These are phyloP conservation scores for Xanthia togata DNA, from an alignment of 2,888 invertebrate species.

Conservation along the genomic window DNA sequence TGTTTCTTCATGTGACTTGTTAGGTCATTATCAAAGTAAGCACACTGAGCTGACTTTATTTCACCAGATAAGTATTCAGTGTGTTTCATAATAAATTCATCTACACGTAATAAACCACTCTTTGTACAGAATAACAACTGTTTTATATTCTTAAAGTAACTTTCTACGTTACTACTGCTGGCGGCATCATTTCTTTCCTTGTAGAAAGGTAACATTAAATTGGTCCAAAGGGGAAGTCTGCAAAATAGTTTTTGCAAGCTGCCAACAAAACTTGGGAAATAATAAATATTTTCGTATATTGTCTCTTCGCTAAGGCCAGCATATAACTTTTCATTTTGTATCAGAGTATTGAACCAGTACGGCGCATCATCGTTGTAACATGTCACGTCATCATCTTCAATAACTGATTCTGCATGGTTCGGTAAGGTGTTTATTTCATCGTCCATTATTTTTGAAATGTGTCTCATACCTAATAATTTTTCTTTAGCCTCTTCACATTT, in stretches of 20 bases:
- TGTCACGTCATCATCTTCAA: conserved; percentile 31
- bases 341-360: conserved; percentile 14
- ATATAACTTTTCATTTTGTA: conserved; percentile 36
- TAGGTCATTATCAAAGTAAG: conserved; percentile 21
- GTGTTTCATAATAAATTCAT: conserved; percentile 42
- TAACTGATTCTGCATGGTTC: conserved; percentile 3
- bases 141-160: conserved; percentile 44
- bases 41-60: conserved; percentile 25
- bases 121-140: conserved; percentile 22
- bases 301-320: conserved; percentile 34
- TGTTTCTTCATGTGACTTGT: conserved; percentile 12
- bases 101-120: conserved; percentile 35
- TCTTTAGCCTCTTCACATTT: conserved; percentile 45
- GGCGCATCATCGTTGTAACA: conserved; percentile 10
- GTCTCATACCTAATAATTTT: conserved; percentile 16
- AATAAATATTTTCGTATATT: conserved; percentile 38
- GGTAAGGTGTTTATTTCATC: conserved; percentile 19
- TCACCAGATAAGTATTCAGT: conserved; percentile 43
- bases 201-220: conserved; percentile 35
- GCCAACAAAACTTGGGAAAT: conserved; percentile 36
- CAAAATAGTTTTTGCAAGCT: conserved; percentile 32
- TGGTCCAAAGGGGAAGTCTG: conserved; percentile 41
- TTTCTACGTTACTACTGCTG: conserved; percentile 39
- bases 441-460: conserved; percentile 9
- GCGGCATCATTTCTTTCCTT: conserved; percentile 24